Conservation (phyloP, 2,888 invertebrate genomes). For the Ennomos erosarius region DNA sequence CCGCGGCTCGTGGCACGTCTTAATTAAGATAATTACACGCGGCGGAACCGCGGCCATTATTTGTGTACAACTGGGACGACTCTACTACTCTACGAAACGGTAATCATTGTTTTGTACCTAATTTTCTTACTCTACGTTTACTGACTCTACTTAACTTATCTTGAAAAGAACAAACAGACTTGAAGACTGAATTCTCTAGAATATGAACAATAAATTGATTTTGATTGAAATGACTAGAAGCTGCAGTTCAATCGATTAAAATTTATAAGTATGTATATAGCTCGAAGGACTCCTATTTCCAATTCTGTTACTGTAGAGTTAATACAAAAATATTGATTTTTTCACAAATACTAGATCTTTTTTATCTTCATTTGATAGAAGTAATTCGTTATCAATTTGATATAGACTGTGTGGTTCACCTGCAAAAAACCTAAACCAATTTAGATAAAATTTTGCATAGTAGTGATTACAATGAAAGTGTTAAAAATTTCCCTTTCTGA, state of each 20-base stretch:
- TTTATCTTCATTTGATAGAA: not conserved
- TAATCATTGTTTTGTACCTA: constrained; percentile 2
- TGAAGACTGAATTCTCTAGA: no score
- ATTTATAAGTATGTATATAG: no score
- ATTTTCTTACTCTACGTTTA: not conserved
- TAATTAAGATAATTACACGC: constrained; percentile 50
- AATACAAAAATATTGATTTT: no score
- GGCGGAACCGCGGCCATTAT: constrained; percentile 26
- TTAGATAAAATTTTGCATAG: no score
- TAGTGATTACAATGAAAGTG: no score
- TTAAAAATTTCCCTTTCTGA: no score
- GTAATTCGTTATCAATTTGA: not conserved
- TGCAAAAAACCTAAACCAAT: no score
- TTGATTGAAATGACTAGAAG: not conserved
- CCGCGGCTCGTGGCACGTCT: constrained; percentile 45
- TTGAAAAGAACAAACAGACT: not conserved
- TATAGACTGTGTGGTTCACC: no score
- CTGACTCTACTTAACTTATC: not conserved
- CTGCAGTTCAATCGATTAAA: no score
- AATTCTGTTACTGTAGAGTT: no score
- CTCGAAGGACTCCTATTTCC: no score
- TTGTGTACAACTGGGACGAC: constrained; percentile 34
- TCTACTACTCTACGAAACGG: constrained; percentile 19
- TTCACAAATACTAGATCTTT: no score
- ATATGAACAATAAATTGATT: not conserved